These are phyloP conservation scores for Pipistrellus pipistrellus DNA, from an alignment of 2,797 vertebrate genomes.

Conservation along the genomic window DNA sequence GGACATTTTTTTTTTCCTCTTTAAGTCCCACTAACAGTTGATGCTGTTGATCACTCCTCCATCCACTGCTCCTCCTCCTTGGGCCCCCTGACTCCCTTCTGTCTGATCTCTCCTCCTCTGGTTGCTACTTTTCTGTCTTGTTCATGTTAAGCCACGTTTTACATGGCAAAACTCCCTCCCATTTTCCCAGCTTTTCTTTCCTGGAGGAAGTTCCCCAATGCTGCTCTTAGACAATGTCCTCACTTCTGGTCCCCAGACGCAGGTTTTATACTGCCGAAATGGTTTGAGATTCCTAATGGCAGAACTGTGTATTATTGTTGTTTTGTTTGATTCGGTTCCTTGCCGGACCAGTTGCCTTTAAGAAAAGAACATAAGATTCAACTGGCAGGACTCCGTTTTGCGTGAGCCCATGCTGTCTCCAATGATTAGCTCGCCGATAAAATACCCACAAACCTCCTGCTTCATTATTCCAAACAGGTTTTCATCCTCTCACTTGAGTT, in stretches of 20 bases:
- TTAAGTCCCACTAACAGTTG: not conserved
- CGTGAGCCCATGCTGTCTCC: not conserved
- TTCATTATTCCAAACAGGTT: conserved; percentile 29
- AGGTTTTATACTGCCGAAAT: conserved; percentile 22
- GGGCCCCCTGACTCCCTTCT: not conserved
- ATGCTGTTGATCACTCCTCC: not conserved
- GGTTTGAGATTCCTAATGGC: not conserved
- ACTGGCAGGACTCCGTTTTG: not conserved
- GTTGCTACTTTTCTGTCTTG: not conserved
- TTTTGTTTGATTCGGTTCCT: conserved; percentile 45
- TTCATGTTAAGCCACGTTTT: conserved; percentile 15
- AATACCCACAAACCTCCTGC: not conserved
- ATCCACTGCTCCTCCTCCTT: not conserved
- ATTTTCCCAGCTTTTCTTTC: not conserved
- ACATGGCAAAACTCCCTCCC: not conserved
- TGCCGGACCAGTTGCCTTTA: not conserved
- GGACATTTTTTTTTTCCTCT: not conserved
- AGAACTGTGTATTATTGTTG: conserved; percentile 9
- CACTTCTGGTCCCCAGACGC: not conserved
- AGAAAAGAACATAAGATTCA: conserved; percentile 52
- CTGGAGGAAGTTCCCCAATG: too few species aligned
- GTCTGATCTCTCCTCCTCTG: conserved; percentile 2
- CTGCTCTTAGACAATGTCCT: not conserved
- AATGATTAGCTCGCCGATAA: not conserved
- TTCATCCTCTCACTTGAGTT: conserved; percentile 12